phyloP scores from a whole-genome alignment of 2,113 vertebrate species.

The Gadus macrocephalus region DNA sequence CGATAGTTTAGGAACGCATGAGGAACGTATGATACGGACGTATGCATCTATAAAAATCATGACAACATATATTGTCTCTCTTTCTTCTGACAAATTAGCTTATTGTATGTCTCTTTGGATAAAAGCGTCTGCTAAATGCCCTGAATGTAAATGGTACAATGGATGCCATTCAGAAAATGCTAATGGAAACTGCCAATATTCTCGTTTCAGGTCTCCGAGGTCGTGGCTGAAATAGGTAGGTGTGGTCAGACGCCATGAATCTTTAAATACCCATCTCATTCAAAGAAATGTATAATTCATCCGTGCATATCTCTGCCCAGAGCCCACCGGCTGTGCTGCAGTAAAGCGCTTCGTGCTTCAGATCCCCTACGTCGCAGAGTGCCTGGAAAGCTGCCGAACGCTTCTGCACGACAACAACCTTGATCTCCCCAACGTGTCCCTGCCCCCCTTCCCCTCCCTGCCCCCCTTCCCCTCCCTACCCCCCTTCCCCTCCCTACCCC shows the following conservation, averaged over 20 bases:
- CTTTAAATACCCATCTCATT: not conserved
- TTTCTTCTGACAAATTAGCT: too few relatives aligned
- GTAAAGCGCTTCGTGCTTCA: conserved; percentile 54
- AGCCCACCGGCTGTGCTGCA: conserved; percentile 39
- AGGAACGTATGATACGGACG: too few relatives aligned
- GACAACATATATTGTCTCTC: too few relatives aligned
- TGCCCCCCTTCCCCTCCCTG: conserved; percentile 24
- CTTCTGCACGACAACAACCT: conserved; percentile 40
- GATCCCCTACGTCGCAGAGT: conserved; percentile 45
- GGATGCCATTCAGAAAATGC: too few relatives aligned
- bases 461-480: too few relatives aligned
- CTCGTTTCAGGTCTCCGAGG: conserved; percentile 37
- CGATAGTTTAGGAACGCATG: too few relatives aligned
- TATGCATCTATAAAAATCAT: too few relatives aligned
- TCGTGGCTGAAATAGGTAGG: conserved; percentile 34
- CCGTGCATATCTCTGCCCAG: conserved; percentile 46
- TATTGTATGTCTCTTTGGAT: too few relatives aligned
- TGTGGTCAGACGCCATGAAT: conserved; percentile 50
- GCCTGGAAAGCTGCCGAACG: conserved; percentile 52
- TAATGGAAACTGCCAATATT: not conserved
- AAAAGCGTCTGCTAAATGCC: too few relatives aligned
- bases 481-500: too few relatives aligned
- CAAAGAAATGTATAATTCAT: not conserved
- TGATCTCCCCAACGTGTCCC: conserved; percentile 23
- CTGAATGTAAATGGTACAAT: too few relatives aligned